Evolutionary conservation across 2,888 invertebrate species (phyloP), one percentile per base, ranked within the genome.

Genomic region (Acleris sparsana): DNA sequence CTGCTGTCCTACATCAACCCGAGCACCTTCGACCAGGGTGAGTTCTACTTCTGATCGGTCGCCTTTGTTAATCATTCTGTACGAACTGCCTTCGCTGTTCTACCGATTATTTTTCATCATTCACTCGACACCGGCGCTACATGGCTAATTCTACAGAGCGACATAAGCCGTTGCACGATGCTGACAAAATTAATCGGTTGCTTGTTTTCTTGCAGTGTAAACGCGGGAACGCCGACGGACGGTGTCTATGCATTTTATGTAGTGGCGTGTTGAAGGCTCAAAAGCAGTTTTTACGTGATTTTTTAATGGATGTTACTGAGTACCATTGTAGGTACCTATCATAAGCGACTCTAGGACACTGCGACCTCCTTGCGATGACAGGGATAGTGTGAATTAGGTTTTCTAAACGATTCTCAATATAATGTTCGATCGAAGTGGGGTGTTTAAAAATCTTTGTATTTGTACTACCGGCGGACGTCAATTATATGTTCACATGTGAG

Each of bases 1-100:
- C 93, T 97, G 74, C 94, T 97, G 75, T 97, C 96, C 84, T 97
- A 97, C 88, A 97, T 97, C 75, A 97, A 97, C 93, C 96, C 97
- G 59, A 96, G 96, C 93, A 96, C 97, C 85, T 97, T 97, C 86
- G 97, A 97, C 89, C 96, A 95, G 93, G 94, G 95, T 95, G 93
- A 92, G 94, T 91, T 83, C 77, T 56, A n/a, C 49, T 67, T 43
- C 52, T 66, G 52, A 57, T 55, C 39, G n/a, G 18, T 25, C 43
- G 33, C n/a, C n/a, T 43, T 48, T 49, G 39, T 49, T 49, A 62
- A 43, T 48, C 53, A 39, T 53, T 33, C 33, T 48, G 55, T 48
- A 55, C 17, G 3, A 39, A 20, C 62, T 33, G 39, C 39, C 39
- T 39, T 39, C 39, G 39, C 39, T 39, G 39, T 39, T 33, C 3